Evolutionary conservation across 2,797 vertebrate genomes (phyloP).

Genomic region (Vultur gryphus): DNA sequence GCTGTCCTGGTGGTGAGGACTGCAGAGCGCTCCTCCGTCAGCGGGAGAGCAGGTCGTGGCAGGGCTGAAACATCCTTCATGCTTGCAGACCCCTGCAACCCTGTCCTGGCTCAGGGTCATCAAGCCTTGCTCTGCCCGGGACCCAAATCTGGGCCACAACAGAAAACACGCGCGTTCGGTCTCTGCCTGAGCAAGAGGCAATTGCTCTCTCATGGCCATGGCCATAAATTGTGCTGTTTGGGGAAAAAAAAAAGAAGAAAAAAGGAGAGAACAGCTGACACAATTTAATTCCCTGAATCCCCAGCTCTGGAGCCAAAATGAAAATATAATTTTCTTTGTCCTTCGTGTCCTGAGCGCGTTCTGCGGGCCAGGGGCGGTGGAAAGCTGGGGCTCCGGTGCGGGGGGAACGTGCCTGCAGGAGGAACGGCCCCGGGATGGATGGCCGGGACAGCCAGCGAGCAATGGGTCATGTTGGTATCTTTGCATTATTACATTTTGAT

Average conservation of each 20-base stretch:
- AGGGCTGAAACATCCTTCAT: background rate
- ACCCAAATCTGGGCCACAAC: background rate
- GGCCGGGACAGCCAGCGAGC: background rate
- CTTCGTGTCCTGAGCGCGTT: background rate
- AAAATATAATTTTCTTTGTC: background rate
- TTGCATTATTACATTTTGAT: constrained; percentile 2
- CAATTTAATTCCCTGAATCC: background rate
- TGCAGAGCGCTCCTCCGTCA: background rate
- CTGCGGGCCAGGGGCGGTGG: rapidly evolving
- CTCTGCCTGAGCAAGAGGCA: background rate
- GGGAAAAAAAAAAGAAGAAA: background rate
- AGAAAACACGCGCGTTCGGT: rapidly evolving
- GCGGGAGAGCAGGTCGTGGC: background rate
- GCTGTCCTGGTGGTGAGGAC: background rate
- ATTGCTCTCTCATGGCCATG: background rate
- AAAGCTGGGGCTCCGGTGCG: background rate
- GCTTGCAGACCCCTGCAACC: background rate
- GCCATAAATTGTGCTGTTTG: background rate
- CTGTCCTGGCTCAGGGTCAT: background rate
- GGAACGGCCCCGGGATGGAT: background rate
- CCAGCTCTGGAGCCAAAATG: background rate
- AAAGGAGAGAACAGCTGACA: background rate
- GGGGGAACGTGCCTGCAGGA: background rate
- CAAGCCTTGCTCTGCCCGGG: rapidly evolving
- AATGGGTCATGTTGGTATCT: background rate